Evolutionary conservation across 2,113 vertebrate species (phyloP), one percentile per base, ranked within the genome.

Genomic region (Melanostigma gelatinosum): DNA sequence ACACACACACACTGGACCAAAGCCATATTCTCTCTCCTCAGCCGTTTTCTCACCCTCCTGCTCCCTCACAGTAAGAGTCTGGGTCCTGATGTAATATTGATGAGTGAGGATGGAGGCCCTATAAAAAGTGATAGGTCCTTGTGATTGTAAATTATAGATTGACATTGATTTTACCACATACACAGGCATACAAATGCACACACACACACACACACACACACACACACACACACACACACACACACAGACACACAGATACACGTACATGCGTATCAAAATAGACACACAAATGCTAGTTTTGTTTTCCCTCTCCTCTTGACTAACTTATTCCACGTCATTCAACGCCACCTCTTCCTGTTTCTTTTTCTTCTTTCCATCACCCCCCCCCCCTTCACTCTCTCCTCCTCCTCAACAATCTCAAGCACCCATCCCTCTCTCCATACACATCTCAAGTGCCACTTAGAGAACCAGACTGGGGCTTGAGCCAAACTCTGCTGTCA

Each of bases 1-100:
- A 62, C 63, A 68, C 72, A 74, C 88, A 86, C 50, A 85, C 44
- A 69, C 86, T 82, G 82, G 83, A 92, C 83, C 66, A 64, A 79
- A 89, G 89, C 79, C 90, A 89, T 77, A 81, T 85, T 90, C 82
- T 80, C 88, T 75, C 77, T 77, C 83, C 83, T 79, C 89, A 87
- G 85, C 84, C 77, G 61, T 84, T 87, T 83, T 86, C 85, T 87
- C 84, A 72, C 84, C 83, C 70, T 86, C 80, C 80, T 86, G 79
- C 85, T 89, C 81, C 79, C 81, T 86, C 74, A 84, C 83, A 76
- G 62, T 55, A 62, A 85, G 79, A 84, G 77, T 89, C 80, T 75
- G 94, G 93, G 94, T 95, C 96, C 96, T 97, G 97, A 97, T 97
- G 96, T 96, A 97, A 97, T 97, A 97, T 97, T 97, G 97, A 97